Base-by-base conservation (phyloP, 2,888 invertebrate genomes). In the Phragmatobia fuliginosa region DNA sequence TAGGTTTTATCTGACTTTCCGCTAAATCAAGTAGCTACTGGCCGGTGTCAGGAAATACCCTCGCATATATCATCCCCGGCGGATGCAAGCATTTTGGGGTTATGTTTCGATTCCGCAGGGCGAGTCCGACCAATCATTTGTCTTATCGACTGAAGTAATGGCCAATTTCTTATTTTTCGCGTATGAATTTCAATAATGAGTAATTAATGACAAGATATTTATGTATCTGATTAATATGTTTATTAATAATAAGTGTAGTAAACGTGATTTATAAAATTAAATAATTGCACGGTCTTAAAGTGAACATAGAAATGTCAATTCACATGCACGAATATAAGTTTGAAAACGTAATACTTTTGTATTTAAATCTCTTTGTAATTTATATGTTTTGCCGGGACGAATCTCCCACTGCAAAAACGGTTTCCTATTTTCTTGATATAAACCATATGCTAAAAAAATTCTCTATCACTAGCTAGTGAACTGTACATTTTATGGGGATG, bases 11-110 rank as follows among this genome's bases (percentile, higher is more conserved):
- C 95, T 95, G 91, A 90, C 91, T 95, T 95, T 95, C 95, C 95
- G 95, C 94, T 95, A 95, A 94, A 95, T 95, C 94, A 95, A 95
- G 95, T 95, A 94, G 92, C 94, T 92, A 94, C 94, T 94, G 95
- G 94, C 94, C 94, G 94, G 91, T 93, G 94, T 92, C 94, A 93
- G 94, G 94, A 94, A 92, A 91, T 92, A 91, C 93, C 94, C 93
- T 90, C 93, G 91, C 92, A 91, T 95, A 94, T 89, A 92, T 94
- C 94, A 94, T 92, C 85, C 85, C 76, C 81, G 86, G 87, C 92
- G 93, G 94, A 94, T 92, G 91, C 90, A 87, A 88, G 83, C 91
- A 83, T 91, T 94, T 93, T 94, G 94, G 94, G 94, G 94, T 93
- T 92, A 92, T 84, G 88, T 84, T 85, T 85, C 87, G 86, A 87